Evolutionary conservation across 2,888 invertebrate species (phyloP), one percentile per base, ranked within the genome.

Genomic region (Heteropelma amictum): DNA sequence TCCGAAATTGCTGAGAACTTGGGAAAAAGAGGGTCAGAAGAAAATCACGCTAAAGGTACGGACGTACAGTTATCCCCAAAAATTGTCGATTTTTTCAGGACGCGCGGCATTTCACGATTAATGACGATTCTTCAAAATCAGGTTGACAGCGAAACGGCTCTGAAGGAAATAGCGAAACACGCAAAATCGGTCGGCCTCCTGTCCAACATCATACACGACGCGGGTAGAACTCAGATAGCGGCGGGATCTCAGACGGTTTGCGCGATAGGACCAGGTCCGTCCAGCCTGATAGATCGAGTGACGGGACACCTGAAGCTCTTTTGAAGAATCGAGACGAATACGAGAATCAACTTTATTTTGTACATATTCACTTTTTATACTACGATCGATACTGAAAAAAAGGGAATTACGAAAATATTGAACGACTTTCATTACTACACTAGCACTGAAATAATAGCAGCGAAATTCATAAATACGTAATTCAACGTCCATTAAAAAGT

Each of bases 151-250:
- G 94, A 97, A 87, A 91, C 92, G 56, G 93, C 94, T 83, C 90
- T 98, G 80, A 89, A 93, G 79, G 90, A 92, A 76, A 90, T 98
- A 61, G 92, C 93, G 40, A 91, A 91, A 61, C 91, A 92, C 76
- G 97, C 98, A 0, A 93, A 92, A 81, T 90, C 92, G 28, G 86
- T 92, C 72, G 94, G 95, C 28, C 90, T 98, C 0, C 90, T 94
- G 35, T 93, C 94, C 8, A 94, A 94, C 75, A 86, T 96, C 26
- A 94, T 98, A 74, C 91, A 93, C 77, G 98, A 98, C 90, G 98
- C 98, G 3, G 98, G 98, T 1, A 93, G 96, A 80, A 98, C 98
- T 4, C 98, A 98, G 90, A 95, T 98, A 77, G 94, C 94, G 51
- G 93, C 95, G 0, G 97, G 98, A 78, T 95, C 96, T 7, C 92